Evolutionary conservation across 2,113 vertebrate species (phyloP).

Genomic region (Gambusia affinis): DNA sequence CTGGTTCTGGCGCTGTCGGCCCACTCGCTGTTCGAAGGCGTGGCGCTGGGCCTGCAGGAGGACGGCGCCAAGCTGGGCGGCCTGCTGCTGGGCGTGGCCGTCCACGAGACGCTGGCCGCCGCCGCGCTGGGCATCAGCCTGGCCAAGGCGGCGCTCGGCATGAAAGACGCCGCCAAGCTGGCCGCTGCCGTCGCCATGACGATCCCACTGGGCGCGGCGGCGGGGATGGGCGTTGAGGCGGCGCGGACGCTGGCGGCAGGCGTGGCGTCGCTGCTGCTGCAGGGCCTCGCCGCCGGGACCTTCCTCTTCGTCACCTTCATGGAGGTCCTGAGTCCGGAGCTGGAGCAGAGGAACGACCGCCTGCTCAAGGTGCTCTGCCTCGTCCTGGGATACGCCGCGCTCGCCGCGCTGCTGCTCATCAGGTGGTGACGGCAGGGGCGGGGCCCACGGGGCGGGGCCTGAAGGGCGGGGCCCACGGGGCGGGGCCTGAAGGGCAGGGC

Average conservation of each 20-base stretch:
- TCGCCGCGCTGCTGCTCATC: slow-evolving; percentile 86
- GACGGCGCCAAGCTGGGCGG: slow-evolving; percentile 80
- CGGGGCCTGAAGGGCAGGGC: too few species aligned
- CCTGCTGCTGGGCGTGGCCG: slow-evolving; percentile 87
- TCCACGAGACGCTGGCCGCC: slow-evolving; percentile 89
- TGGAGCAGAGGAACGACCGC: slow-evolving; percentile 88
- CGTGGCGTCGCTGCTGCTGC: slow-evolving; percentile 85
- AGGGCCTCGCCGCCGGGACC: slow-evolving; percentile 88
- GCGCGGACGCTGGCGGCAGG: slow-evolving; percentile 74
- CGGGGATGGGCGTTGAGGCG: slow-evolving; percentile 88
- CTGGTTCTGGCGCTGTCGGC: slow-evolving; percentile 88
- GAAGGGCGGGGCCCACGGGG: too few species aligned
- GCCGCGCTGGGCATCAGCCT: slow-evolving; percentile 88
- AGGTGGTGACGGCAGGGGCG: slow-evolving; percentile 80
- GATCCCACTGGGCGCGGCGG: slow-evolving; percentile 86
- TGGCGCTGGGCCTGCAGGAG: slow-evolving; percentile 92
- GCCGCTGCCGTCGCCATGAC: slow-evolving; percentile 84
- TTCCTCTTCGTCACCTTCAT: slow-evolving; percentile 94
- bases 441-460: too few species aligned
- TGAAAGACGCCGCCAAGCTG: slow-evolving; percentile 86
- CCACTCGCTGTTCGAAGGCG: slow-evolving; percentile 90
- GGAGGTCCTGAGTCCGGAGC: slow-evolving; percentile 89
- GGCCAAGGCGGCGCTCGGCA: slow-evolving; percentile 79
- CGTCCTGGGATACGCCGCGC: slow-evolving; percentile 84
- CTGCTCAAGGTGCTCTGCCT: slow-evolving; percentile 92